Evolutionary conservation across 2,888 invertebrate species (phyloP), one percentile per base, ranked within the genome.

Genomic region (Agonopterix arenella): DNA sequence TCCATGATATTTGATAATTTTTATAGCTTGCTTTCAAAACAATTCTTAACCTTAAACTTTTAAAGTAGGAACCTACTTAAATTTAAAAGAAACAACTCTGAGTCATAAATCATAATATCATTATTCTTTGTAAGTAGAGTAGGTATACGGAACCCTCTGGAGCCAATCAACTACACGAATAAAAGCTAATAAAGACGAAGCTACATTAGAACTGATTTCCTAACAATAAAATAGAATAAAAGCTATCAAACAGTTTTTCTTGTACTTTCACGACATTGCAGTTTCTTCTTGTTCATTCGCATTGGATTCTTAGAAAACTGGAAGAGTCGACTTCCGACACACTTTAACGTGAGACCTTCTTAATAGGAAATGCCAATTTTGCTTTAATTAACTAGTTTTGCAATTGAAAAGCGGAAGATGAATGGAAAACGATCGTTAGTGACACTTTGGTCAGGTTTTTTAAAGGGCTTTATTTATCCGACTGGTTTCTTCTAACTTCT

Each of bases 321-420:
- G 64, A 59, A 59, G 64, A 61, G 45, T 52, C 55, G 42, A 67
- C 74, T 80, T 82, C 80, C 80, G 76, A 74, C 63, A 57, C 53
- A 58, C 56, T 52, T 28, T 45, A 51, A 71, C 72, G 80, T 76
- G 78, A 59, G 75, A 79, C 65, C 61, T 59, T 59, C 48, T 51
- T 50, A 54, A 50, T 61, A 76, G 79, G 82, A 77, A 80, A 71
- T 61, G 56, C 53, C 58, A 54, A 60, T 63, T 62, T 68, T 63
- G 62, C 66, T 63, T 56, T 66, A 70, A 73, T 75, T 68, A 66
- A 58, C 50, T 47, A 55, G 36, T 49, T 57, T 44, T 43, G 51
- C 52, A 5, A 53, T 64, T 59, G 70, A 73, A 68, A 73, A 76
- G 68, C 73, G 75, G 76, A 72, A 76, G 73, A 38, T 43, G 28